Evolutionary conservation across 2,888 invertebrate species (phyloP).

Genomic region (Drosophila setosimentum): DNA sequence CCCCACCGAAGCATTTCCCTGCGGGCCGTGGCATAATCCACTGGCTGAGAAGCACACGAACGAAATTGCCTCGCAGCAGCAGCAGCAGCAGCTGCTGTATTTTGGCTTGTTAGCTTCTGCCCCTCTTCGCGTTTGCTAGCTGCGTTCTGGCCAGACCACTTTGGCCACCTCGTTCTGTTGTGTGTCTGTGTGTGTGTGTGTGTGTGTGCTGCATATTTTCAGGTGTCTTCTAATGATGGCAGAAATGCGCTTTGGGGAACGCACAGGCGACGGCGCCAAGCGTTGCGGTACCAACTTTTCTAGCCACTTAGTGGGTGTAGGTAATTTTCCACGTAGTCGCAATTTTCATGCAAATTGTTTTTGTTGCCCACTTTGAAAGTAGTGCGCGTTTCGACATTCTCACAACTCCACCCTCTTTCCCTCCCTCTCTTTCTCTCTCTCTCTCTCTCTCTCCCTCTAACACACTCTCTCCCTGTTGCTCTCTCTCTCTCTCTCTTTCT

Average conservation of each 20-base stretch:
- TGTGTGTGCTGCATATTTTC: conserved; percentile 51
- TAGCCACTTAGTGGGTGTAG: conserved; percentile 62
- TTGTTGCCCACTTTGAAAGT: conserved; percentile 45
- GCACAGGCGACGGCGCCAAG: conserved; percentile 16
- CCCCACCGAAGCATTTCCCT: conserved; percentile 6
- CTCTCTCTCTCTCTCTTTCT: background rate
- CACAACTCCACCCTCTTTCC: background rate
- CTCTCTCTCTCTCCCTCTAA: background rate
- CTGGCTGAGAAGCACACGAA: conserved; percentile 24
- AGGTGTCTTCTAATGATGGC: conserved; percentile 72
- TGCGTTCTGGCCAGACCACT: conserved; percentile 42
- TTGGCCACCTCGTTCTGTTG: conserved; percentile 33
- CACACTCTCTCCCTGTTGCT: background rate
- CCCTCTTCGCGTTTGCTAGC: conserved; percentile 22
- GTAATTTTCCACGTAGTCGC: conserved; percentile 69
- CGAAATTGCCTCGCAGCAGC: conserved; percentile 43
- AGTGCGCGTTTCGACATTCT: conserved; percentile 10
- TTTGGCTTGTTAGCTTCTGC: conserved; percentile 43
- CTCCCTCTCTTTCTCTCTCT: background rate
- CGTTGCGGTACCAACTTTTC: conserved; percentile 41
- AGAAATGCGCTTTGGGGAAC: conserved; percentile 65
- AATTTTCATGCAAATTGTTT: conserved; percentile 75
- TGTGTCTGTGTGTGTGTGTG: background rate
- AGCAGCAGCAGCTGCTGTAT: conserved; percentile 10
- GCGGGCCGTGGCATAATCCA: conserved; percentile 38